phyloP scores from a whole-genome alignment of 2,888 invertebrate species.

The Zygogramma bicolorata region DNA sequence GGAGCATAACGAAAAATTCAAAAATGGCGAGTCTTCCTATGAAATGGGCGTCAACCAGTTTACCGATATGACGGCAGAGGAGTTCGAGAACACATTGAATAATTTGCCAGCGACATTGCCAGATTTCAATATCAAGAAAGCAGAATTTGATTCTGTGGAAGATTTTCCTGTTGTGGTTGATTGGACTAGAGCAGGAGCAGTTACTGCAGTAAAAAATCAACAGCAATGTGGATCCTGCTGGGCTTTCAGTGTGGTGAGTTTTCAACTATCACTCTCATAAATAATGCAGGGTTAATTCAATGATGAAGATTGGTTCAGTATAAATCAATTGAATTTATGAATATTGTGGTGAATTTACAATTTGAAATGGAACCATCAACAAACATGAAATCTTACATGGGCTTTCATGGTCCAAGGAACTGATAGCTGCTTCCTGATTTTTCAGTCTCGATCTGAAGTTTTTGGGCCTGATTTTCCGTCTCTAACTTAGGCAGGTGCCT shows the following conservation, averaged over 20 bases:
- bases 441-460: too few species aligned
- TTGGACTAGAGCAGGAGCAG: neutral
- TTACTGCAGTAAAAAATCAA: constrained; percentile 8
- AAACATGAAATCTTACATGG: too few species aligned
- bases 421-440: too few species aligned
- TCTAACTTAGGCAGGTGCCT: too few species aligned
- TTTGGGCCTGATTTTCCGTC: too few species aligned
- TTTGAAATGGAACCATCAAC: too few species aligned
- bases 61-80: constrained; percentile 1
- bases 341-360: too few species aligned
- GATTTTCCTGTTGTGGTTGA: neutral
- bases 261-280: neutral
- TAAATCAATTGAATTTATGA: too few species aligned
- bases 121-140: neutral
- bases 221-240: constrained; percentile 4
- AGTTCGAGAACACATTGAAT: neutral
- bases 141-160: neutral
- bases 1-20: constrained; percentile 3
- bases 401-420: too few species aligned
- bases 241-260: constrained; percentile 13
- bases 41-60: constrained; percentile 12
- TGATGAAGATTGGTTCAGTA: too few species aligned
- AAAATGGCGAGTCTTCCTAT: neutral
- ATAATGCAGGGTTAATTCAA: neutral
- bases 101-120: neutral